A percentile compares a stretch with the other conserved stretches of the same genome.
These are phyloP conservation scores for Incurvaria masculella DNA, from an alignment of 2,888 invertebrate genomes.

Conservation along the genomic window DNA sequence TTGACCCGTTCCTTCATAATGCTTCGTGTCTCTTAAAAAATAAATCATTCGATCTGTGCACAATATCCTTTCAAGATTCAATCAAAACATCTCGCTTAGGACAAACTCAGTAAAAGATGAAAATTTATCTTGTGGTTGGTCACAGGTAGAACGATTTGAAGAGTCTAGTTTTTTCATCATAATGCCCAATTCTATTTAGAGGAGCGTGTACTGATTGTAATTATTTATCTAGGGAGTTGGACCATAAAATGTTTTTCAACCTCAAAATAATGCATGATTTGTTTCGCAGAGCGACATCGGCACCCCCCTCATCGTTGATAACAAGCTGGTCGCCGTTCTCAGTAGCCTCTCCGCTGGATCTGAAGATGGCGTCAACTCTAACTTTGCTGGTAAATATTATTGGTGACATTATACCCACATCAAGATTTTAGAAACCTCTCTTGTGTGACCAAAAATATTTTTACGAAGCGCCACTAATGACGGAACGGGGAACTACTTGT, in stretches of 20 bases:
- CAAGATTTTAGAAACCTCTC: neutral
- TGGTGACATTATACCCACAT: neutral
- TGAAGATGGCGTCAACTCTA: conserved; percentile 11
- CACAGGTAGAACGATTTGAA: too few species aligned
- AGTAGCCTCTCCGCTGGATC: conserved; percentile 9
- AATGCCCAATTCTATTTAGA: neutral
- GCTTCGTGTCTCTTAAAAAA: too few species aligned
- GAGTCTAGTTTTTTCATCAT: too few species aligned
- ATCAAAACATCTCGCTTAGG: too few species aligned
- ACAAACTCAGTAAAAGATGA: neutral
- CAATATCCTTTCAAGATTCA: too few species aligned
- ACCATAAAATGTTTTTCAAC: neutral
- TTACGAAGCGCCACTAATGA: neutral
- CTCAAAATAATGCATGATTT: conserved; percentile 15
- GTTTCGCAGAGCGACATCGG: conserved; percentile 31
- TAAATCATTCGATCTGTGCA: too few species aligned
- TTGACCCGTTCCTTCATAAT: too few species aligned
- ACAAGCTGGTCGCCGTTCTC: conserved; percentile 25
- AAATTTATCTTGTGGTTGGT: conserved; percentile 2
- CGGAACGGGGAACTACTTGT: neutral
- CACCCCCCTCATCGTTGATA: conserved; percentile 27
- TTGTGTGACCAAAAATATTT: neutral
- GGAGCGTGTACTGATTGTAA: neutral
- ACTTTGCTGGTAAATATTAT: neutral
- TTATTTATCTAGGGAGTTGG: neutral